Base-by-base conservation (phyloP, 2,113 vertebrate species). In the Salvelinus fontinalis region DNA sequence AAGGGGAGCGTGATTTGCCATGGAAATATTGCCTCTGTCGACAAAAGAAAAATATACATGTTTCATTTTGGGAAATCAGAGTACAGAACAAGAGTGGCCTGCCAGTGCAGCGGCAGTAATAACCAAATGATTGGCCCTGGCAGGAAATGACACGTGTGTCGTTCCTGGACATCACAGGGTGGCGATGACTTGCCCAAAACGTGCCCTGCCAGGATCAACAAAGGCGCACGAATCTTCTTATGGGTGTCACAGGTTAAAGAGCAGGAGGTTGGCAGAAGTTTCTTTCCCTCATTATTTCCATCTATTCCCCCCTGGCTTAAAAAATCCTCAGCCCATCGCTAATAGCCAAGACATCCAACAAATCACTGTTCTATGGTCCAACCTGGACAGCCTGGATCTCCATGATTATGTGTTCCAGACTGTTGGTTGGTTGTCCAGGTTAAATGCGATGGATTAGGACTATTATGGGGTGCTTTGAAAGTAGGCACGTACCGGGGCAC, bases 61-160 rank as follows among this genome's bases (percentile, higher is more conserved):
- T 84, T 89, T 90, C 79, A 86, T 88, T 89, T 86, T 80, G 79
- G 51, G 83, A 85, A 90, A 89, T 86, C 75, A 81, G 85, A 85
- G 84, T 54, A 84, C 83, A 84, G 89, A 86, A 89, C 88, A 88
- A 74, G 75, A 84, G 62, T 18, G n/a, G 60, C 73, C 79, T 84
- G 90, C 84, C 82, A 89, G 79, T 75, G 80, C 51, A 88, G 86
- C 77, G 76, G 60, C 81, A 83, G 88, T 86, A 89, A 89, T 89
- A 90, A 89, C 76, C 67, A 75, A 87, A 79, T 84, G 79, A 88
- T 85, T 81, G 80, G 65, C 70, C 80, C 85, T 86, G 88, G 88
- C 89, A 91, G 90, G 86, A 91, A 93, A 93, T 91, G 83, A 88
- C 89, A 89, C 74, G 75, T 87, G 79, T 91, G 89, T 90, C 87